Evolutionary conservation across 2,888 invertebrate species (phyloP).

Genomic region (Lycophotia porphyrea): DNA sequence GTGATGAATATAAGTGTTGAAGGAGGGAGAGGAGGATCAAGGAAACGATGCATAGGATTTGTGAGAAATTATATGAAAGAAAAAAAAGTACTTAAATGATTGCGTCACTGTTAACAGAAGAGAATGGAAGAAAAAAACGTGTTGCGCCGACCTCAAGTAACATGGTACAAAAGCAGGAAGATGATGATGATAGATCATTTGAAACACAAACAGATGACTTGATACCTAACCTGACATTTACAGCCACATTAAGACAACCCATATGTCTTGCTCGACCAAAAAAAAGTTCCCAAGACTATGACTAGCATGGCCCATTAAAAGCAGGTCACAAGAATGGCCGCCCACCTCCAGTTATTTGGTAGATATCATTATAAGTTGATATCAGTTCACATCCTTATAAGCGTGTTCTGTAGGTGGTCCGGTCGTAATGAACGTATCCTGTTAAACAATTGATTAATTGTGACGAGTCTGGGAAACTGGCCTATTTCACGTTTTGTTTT

Average conservation of each 20-base stretch:
- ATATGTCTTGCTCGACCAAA: constrained; percentile 33
- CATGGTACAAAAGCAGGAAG: background rate
- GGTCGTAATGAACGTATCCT: constrained; percentile 73
- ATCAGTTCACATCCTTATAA: constrained; percentile 77
- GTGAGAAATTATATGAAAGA: background rate
- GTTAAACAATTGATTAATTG: constrained; percentile 77
- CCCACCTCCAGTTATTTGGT: constrained; percentile 61
- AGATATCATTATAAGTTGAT: constrained; percentile 62
- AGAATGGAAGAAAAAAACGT: background rate
- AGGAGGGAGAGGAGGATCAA: background rate
- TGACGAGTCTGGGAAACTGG: constrained; percentile 67
- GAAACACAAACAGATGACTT: constrained; percentile 33
- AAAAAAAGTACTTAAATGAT: background rate
- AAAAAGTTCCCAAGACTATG: constrained; percentile 17
- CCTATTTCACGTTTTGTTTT: constrained; percentile 58
- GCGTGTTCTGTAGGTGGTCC: constrained; percentile 74
- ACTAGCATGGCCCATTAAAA: constrained; percentile 21
- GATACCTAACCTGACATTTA: constrained; percentile 35
- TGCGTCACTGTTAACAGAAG: background rate
- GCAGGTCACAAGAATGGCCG: constrained; percentile 48
- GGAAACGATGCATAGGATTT: background rate
- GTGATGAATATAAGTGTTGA: background rate
- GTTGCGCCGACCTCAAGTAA: background rate
- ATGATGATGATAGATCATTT: constrained; percentile 3
- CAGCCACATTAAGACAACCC: constrained; percentile 19